phyloP scores from a whole-genome alignment of 2,888 invertebrate species.

The Syrista parreyssii region DNA sequence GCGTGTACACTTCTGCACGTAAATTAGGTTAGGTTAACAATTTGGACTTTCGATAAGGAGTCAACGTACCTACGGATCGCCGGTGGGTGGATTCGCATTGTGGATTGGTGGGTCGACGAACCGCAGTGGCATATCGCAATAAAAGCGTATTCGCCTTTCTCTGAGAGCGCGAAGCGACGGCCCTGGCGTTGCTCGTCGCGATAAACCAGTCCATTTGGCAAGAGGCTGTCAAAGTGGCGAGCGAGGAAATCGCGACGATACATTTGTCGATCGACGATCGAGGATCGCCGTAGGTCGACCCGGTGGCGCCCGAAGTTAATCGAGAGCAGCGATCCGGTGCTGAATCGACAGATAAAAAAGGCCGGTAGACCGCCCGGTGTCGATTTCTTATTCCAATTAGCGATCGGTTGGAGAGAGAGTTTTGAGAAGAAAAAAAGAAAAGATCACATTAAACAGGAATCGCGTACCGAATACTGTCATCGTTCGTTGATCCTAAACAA shows the following conservation, averaged over 20 bases:
- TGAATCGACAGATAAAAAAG: background rate
- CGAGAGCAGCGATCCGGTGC: background rate
- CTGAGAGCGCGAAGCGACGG: background rate
- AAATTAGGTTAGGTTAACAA: conserved; percentile 36
- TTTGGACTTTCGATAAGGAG: conserved; percentile 36
- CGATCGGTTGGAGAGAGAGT: background rate
- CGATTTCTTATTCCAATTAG: conserved; percentile 6
- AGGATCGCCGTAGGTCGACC: background rate
- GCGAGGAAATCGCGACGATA: too few species aligned
- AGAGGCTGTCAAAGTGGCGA: too few species aligned
- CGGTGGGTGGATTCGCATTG: conserved; percentile 31
- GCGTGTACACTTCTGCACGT: background rate
- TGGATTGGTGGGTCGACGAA: conserved; percentile 25
- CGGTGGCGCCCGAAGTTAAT: background rate
- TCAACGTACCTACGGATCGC: conserved; percentile 30
- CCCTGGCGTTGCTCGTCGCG: too few species aligned
- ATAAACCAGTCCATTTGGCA: too few species aligned
- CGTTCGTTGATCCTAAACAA: too few species aligned
- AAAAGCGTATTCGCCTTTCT: conserved; percentile 33
- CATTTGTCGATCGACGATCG: background rate
- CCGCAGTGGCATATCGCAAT: conserved; percentile 29
- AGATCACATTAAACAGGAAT: too few species aligned
- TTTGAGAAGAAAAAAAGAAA: too few species aligned
- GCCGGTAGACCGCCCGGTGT: background rate
- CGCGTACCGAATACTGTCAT: too few species aligned